phyloP scores from a whole-genome alignment of 2,113 vertebrate species.

The Tachuris rubrigastra region DNA sequence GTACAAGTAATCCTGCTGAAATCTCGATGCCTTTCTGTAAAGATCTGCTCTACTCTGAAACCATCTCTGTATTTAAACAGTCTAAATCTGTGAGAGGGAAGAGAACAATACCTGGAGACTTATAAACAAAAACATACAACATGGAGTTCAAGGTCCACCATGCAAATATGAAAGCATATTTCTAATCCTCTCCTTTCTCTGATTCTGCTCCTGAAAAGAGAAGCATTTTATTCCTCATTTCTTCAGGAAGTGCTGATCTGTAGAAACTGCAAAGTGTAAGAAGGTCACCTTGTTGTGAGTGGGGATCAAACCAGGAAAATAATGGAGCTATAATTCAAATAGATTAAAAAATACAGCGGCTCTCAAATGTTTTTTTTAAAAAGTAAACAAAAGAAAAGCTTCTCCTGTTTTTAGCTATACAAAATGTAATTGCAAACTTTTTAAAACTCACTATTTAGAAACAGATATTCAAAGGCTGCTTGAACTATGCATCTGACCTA shows the following conservation, averaged over 20 bases:
- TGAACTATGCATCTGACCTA: constrained; percentile 57
- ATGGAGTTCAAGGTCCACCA: not conserved
- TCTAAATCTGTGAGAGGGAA: not conserved
- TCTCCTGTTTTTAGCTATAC: not conserved
- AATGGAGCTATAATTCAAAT: not conserved
- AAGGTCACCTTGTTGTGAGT: not conserved
- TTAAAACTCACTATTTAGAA: not conserved
- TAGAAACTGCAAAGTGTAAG: not conserved
- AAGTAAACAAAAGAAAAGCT: not conserved
- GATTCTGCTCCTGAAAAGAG: not conserved
- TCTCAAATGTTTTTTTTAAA: not conserved
- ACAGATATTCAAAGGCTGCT: not conserved
- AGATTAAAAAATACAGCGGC: not conserved
- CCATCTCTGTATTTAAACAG: not conserved
- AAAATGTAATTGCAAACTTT: not conserved
- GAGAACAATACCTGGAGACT: not conserved
- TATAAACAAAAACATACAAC: not conserved
- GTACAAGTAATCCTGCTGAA: not conserved
- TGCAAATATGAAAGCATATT: not conserved
- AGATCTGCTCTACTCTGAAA: not conserved
- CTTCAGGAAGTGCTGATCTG: not conserved
- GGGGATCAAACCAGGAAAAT: not conserved
- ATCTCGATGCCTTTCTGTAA: not conserved
- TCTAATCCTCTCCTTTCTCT: not conserved
- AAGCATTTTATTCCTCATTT: not conserved